Conservation (phyloP, 2,797 vertebrate species). For the Eidolon dupreanum region DNA sequence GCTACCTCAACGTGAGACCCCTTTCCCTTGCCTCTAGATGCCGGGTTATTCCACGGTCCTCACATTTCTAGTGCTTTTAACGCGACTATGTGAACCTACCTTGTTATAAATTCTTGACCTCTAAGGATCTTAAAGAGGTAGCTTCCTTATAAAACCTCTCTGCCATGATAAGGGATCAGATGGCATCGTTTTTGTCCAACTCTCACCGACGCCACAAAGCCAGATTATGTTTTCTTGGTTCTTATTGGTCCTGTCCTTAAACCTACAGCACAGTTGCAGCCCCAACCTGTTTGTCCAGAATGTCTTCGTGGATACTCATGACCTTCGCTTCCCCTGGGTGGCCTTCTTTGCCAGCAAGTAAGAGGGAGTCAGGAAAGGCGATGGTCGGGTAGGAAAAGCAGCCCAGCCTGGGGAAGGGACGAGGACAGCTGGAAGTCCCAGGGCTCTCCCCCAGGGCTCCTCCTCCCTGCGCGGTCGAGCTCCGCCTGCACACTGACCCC, state of each 20-base stretch:
- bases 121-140: background rate
- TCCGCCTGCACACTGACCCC: background rate
- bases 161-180: background rate
- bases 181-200: background rate
- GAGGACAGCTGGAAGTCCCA: background rate
- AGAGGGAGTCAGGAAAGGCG: slow-evolving; percentile 74
- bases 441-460: no score
- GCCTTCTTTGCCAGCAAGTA: slow-evolving; percentile 99
- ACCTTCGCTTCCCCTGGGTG: slow-evolving; percentile 98
- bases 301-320: slow-evolving; percentile 98
- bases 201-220: background rate
- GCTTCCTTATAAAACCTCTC: background rate
- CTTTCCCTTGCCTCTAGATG: background rate
- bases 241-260: slow-evolving; percentile 33
- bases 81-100: background rate
- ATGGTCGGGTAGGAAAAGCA: background rate
- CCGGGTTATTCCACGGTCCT: slow-evolving; percentile 6
- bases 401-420: background rate
- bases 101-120: background rate
- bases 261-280: slow-evolving; percentile 96
- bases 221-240: slow-evolving; percentile 14
- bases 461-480: background rate
- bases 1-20: slow-evolving; percentile 95
- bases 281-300: slow-evolving; percentile 99
- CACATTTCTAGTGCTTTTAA: background rate